Conservation (phyloP, 2,797 vertebrate genomes). For the Fratercula arctica region DNA sequence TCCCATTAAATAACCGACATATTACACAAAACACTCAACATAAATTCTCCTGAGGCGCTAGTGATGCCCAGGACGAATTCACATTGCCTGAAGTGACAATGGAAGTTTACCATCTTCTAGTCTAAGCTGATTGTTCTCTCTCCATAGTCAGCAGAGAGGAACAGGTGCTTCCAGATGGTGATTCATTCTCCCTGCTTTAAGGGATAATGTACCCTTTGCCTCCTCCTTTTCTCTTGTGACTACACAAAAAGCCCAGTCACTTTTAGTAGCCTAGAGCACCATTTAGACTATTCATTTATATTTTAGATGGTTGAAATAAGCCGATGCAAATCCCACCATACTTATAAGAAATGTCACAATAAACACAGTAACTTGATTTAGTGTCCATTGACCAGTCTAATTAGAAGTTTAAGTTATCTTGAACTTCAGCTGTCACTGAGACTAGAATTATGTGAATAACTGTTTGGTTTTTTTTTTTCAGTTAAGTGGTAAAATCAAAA, state of each 20-base stretch:
- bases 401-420: not conserved
- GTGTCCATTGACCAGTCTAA: not conserved
- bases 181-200: not conserved
- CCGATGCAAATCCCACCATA: not conserved
- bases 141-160: not conserved
- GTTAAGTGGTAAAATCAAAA: not conserved
- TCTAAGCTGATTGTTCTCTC: not conserved
- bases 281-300: not conserved
- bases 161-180: not conserved
- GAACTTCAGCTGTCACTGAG: not conserved
- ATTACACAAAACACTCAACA: not conserved
- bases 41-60: not conserved
- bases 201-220: not conserved
- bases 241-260: not conserved
- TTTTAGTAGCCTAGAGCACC: not conserved
- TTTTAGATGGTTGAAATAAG: not conserved
- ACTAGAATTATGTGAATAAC: not conserved
- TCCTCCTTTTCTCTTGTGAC: not conserved
- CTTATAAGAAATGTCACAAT: not conserved
- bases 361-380: not conserved
- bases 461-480: not conserved
- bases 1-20: not conserved
- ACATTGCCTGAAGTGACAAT: not conserved
- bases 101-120: not conserved
- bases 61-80: not conserved